A percentile compares a stretch with the other conserved stretches of the same genome.
These are phyloP conservation scores for Virgularia gustaviana DNA, from an alignment of 92 coral and sea anemone species.

Conservation along the genomic window DNA sequence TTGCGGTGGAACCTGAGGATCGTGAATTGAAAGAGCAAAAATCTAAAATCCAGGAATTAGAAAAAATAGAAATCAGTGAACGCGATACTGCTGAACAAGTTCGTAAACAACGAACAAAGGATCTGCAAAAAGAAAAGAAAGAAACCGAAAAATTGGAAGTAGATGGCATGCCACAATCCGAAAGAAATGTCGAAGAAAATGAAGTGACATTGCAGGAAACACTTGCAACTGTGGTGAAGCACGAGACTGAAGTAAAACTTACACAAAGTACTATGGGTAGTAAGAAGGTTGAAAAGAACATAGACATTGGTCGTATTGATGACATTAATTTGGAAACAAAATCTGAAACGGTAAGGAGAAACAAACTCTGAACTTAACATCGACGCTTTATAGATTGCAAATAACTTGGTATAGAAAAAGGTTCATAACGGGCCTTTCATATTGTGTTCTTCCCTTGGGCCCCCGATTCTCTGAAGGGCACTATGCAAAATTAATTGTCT, in stretches of 20 bases:
- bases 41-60: background rate
- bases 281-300: background rate
- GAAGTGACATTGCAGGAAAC: background rate
- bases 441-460: too few species aligned
- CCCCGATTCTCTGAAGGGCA: too few species aligned
- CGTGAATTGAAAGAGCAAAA: background rate
- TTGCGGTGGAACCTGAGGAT: constrained; percentile 4
- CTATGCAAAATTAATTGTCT: too few species aligned
- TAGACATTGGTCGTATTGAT: constrained; percentile 28
- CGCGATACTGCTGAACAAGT: background rate
- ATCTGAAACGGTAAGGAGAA: background rate
- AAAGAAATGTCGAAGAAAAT: background rate
- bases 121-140: constrained; percentile 1
- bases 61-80: background rate
- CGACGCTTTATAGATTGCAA: too few species aligned
- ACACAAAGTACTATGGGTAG: constrained; percentile 6
- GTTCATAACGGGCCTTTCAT: too few species aligned
- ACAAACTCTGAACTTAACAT: too few species aligned
- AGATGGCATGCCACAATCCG: constrained; percentile 11
- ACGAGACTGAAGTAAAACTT: constrained; percentile 24
- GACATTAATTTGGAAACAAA: constrained; percentile 23
- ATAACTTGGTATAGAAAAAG: too few species aligned
- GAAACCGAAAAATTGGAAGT: constrained; percentile 11
- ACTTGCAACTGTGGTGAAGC: constrained; percentile 1
- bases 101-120: background rate